phyloP scores from a whole-genome alignment of 2,113 vertebrate genomes.

The Engraulis encrasicolus region DNA sequence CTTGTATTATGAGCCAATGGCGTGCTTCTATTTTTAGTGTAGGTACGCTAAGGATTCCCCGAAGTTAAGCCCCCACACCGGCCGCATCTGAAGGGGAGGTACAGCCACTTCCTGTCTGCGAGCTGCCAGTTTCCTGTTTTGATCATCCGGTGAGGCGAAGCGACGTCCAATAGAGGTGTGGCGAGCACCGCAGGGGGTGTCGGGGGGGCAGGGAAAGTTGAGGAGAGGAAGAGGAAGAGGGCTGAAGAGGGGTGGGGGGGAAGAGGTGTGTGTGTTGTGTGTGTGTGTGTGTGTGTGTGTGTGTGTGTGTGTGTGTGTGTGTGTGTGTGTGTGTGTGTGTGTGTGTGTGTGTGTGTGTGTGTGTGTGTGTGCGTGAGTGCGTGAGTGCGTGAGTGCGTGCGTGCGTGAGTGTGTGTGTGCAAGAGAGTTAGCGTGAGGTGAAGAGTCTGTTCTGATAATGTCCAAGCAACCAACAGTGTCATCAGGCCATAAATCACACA shows the following conservation, averaged over 20 bases:
- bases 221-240: constrained; percentile 40
- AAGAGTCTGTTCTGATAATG: no score
- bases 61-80: no score
- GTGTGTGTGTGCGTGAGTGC: background rate
- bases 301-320: background rate
- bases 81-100: constrained; percentile 36
- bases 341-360: no score
- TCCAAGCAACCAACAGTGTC: no score
- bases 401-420: no score
- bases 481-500: no score
- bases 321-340: background rate
- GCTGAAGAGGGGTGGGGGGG: background rate
- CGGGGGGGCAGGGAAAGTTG: background rate
- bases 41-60: constrained; percentile 56
- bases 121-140: constrained; percentile 62
- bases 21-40: constrained; percentile 68
- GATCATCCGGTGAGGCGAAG: constrained; percentile 25
- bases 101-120: constrained; percentile 58
- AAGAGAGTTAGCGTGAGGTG: no score
- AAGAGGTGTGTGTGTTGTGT: no score
- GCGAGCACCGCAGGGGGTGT: background rate
- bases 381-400: no score
- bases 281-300: background rate
- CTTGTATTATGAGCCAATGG: constrained; percentile 27
- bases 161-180: constrained; percentile 9